phyloP scores from a whole-genome alignment of 2,888 invertebrate genomes.

The Drosophila siamana region DNA sequence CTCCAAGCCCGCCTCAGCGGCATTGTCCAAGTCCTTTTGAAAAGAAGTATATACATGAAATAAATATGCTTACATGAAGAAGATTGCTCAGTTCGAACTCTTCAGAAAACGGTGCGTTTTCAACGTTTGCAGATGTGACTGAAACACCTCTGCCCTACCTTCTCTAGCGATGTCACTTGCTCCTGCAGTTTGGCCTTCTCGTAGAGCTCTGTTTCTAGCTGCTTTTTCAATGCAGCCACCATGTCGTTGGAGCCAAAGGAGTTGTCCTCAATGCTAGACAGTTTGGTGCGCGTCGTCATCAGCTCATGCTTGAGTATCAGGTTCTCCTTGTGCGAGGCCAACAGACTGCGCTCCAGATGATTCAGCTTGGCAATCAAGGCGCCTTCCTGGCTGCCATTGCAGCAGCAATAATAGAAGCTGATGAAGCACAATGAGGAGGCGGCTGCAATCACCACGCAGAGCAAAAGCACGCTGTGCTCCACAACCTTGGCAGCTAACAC shows the following conservation, averaged over 20 bases:
- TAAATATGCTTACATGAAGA: no score
- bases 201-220: conserved; percentile 87
- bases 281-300: conserved; percentile 87
- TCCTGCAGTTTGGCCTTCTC: conserved; percentile 87
- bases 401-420: conserved; percentile 91
- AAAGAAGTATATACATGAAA: no score
- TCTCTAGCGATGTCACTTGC: conserved; percentile 89
- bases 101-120: no score
- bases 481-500: conserved; percentile 74
- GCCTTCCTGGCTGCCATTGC: conserved; percentile 90
- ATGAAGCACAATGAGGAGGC: conserved; percentile 90
- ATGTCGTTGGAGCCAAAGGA: conserved; percentile 91
- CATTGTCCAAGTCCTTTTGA: conserved; percentile 92
- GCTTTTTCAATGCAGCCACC: conserved; percentile 89
- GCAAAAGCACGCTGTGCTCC: conserved; percentile 86
- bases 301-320: conserved; percentile 89
- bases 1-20: conserved; percentile 92
- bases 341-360: conserved; percentile 88
- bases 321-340: conserved; percentile 88
- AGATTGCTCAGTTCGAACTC: no score
- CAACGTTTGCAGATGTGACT: no score
- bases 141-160: no score
- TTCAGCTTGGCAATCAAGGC: conserved; percentile 90
- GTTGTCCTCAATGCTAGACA: conserved; percentile 89
- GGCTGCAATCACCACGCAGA: conserved; percentile 89